Evolutionary conservation across 2,888 invertebrate species (phyloP).

Genomic region (Ischnura elegans): DNA sequence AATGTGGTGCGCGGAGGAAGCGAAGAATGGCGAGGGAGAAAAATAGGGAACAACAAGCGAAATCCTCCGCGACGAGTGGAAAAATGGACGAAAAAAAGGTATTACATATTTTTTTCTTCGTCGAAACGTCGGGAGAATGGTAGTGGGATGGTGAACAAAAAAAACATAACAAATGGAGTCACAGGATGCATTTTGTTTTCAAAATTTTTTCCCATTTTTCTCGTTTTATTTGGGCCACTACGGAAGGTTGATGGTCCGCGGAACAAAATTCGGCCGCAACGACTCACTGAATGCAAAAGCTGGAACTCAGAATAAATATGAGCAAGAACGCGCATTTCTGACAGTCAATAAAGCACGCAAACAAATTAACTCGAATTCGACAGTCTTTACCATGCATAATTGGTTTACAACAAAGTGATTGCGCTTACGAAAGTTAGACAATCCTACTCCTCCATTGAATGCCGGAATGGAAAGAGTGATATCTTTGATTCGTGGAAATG

Average conservation of each 20-base stretch:
- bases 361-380: too few species aligned
- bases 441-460: too few species aligned
- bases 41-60: neutral
- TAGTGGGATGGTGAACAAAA: neutral
- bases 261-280: neutral
- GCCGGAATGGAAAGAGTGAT: too few species aligned
- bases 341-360: too few species aligned
- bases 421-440: too few species aligned
- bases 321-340: too few species aligned
- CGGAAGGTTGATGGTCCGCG: neutral
- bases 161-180: neutral
- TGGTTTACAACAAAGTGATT: too few species aligned
- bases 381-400: too few species aligned
- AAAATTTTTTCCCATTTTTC: too few species aligned
- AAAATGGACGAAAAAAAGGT: slow-evolving; percentile 23
- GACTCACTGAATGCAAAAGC: too few species aligned
- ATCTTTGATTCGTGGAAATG: too few species aligned
- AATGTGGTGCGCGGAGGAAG: neutral
- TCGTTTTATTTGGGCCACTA: neutral
- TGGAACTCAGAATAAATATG: too few species aligned
- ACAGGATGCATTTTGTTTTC: neutral
- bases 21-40: neutral
- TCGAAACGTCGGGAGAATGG: neutral
- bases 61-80: neutral
- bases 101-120: neutral